phyloP scores from a whole-genome alignment of 2,888 invertebrate species.

The Limnephilus rhombicus region DNA sequence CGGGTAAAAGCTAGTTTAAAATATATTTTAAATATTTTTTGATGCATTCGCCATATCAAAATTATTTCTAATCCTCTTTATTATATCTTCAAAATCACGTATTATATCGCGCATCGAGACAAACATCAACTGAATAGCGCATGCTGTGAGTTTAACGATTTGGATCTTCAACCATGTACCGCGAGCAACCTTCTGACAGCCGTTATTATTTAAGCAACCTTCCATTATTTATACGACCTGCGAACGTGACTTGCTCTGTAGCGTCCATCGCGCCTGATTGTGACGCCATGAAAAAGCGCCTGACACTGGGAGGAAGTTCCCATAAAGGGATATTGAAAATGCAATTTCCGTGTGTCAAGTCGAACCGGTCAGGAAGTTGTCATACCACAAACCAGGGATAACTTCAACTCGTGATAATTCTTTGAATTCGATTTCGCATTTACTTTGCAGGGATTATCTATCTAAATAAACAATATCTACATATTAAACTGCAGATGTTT shows the following conservation, averaged over 20 bases:
- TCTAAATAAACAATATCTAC: background rate
- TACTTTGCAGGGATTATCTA: background rate
- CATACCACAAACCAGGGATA: background rate
- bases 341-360: conserved; percentile 63
- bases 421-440: background rate
- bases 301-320: conserved; percentile 48
- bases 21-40: too few relatives aligned
- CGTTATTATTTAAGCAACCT: conserved; percentile 2
- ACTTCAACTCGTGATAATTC: background rate
- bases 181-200: background rate
- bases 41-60: background rate
- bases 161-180: background rate
- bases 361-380: background rate
- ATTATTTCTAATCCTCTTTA: background rate
- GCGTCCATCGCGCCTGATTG: conserved; percentile 33
- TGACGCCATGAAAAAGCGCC: conserved; percentile 50
- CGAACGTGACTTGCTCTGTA: conserved; percentile 17
- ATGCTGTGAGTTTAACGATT: background rate
- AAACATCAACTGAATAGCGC: background rate
- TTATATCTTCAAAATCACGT: background rate
- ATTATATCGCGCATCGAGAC: background rate
- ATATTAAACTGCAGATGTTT: too few relatives aligned
- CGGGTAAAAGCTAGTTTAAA: too few relatives aligned
- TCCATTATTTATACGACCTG: conserved; percentile 21
- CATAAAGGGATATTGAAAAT: conserved; percentile 65